phyloP scores from a whole-genome alignment of 2,888 invertebrate species.

The Strigamia crassipes region DNA sequence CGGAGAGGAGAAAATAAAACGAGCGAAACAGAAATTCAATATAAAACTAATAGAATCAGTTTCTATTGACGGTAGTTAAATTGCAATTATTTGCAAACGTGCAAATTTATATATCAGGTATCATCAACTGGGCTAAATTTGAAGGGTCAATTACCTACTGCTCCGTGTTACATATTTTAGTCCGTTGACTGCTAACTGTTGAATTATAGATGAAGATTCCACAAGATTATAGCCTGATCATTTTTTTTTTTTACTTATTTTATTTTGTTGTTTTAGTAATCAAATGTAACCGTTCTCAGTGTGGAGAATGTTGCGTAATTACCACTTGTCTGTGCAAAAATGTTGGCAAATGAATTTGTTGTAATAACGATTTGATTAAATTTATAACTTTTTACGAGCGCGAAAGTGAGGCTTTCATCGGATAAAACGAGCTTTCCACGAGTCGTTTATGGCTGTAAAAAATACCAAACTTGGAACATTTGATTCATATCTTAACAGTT shows the following conservation, averaged over 20 bases:
- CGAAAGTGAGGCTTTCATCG: background rate
- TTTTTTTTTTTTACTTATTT: background rate
- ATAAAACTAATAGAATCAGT: constrained; percentile 1
- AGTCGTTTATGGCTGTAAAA: constrained; percentile 28
- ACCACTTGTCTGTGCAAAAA: background rate
- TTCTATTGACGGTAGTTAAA: background rate
- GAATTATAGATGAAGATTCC: constrained; percentile 6
- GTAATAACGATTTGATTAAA: constrained; percentile 24
- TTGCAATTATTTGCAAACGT: background rate
- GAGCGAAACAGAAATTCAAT: background rate
- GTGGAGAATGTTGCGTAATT: background rate
- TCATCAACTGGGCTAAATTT: background rate
- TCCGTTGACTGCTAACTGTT: constrained; percentile 27
- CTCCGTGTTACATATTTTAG: constrained; percentile 1
- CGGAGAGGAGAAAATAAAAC: background rate
- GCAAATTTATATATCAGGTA: background rate
- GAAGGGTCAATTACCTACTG: constrained; percentile 10
- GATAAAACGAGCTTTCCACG: constrained; percentile 3
- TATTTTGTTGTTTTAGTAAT: background rate
- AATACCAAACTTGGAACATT: background rate
- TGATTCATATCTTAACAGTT: constrained; percentile 25
- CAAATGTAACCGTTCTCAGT: background rate
- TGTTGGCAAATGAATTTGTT: constrained; percentile 13
- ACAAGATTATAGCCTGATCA: background rate
- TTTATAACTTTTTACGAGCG: background rate